Base-by-base conservation (phyloP, 1,140 invertebrate genomes). In the Dufourea novaeangliae region DNA sequence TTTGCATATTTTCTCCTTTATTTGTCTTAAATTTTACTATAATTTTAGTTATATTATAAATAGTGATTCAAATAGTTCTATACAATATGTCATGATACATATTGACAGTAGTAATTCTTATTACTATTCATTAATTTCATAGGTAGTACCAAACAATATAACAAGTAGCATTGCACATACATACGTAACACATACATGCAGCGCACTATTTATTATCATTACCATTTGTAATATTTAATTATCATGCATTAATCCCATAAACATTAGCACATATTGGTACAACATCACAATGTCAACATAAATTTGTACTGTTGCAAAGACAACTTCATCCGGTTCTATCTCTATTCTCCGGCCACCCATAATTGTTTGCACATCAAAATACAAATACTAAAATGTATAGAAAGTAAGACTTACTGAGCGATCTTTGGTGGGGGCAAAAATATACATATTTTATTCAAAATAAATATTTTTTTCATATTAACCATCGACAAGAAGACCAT, bases 301-400 rank as follows among this genome's bases (percentile, higher is more conserved):
- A 37, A 95, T 90, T 84, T 94, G 92, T 2, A 94, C 90, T n/a
- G 94, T 93, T 27, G 93, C 95, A 80, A 92, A 93, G 39, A 95
- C 91, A 82, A 95, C 93, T 84, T 96, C 95, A 85, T 96, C 95
- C 0, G 95, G 94, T 67, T 89, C 92, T 66, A 96, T 76, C 82
- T 95, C 93, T 78, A 94, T 91, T 81, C 94, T 94, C 67, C 93
- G 91, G 22, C 95, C 95, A 59, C 95, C 95, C 88, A 96, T 93
- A 8, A 96, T 93, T 88, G 94, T 93, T 91, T 96, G 95, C 2
- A 95, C 94, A 84, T 96, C 95, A 83, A 94, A 95, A 52, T 94
- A 93, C 71, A 96, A 88, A 83, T 94, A 96, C 93, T 95, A 90
- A 39, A 90, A 89, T 34, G 20, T 41, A 37, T 25, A n/a, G n/a